phyloP scores from a whole-genome alignment of 1,140 invertebrate species.

The Dendrolimus punctatus region DNA sequence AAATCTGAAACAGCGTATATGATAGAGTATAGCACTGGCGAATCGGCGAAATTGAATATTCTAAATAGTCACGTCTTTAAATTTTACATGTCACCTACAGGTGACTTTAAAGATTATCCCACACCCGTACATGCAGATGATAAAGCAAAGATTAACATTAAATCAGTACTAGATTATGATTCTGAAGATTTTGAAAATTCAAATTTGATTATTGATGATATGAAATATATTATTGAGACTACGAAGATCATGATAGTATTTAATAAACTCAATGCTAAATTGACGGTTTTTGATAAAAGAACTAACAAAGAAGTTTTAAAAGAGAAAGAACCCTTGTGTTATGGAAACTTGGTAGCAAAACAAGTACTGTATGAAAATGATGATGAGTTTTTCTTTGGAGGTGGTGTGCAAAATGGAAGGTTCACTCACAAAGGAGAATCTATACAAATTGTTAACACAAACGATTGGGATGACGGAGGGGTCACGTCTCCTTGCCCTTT shows the following conservation, averaged over 20 bases:
- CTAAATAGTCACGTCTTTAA: slow-evolving; percentile 53
- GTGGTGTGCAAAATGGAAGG: slow-evolving; percentile 61
- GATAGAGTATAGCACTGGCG: slow-evolving; percentile 37
- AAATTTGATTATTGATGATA: slow-evolving; percentile 19
- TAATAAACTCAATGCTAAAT: slow-evolving; percentile 39
- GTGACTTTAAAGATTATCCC: slow-evolving; percentile 45
- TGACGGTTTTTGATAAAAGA: slow-evolving; percentile 38
- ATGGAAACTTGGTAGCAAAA: slow-evolving; percentile 22
- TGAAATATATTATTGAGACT: slow-evolving; percentile 35
- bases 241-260: slow-evolving; percentile 43
- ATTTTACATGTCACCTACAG: slow-evolving; percentile 48
- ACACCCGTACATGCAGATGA: slow-evolving; percentile 40
- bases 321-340: slow-evolving; percentile 35
- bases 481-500: slow-evolving; percentile 57
- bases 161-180: slow-evolving; percentile 37
- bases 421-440: slow-evolving; percentile 51
- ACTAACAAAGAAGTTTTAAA: slow-evolving; percentile 37
- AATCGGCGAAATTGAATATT: slow-evolving; percentile 37
- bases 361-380: slow-evolving; percentile 36
- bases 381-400: slow-evolving; percentile 55
- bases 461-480: slow-evolving; percentile 52
- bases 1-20: slow-evolving; percentile 33
- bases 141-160: slow-evolving; percentile 43
- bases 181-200: slow-evolving; percentile 36
- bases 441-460: slow-evolving; percentile 52